A percentile compares a stretch with the other conserved stretches of the same genome.
phyloP scores from a whole-genome alignment of 2,113 vertebrate genomes.

The Uria aalge region DNA sequence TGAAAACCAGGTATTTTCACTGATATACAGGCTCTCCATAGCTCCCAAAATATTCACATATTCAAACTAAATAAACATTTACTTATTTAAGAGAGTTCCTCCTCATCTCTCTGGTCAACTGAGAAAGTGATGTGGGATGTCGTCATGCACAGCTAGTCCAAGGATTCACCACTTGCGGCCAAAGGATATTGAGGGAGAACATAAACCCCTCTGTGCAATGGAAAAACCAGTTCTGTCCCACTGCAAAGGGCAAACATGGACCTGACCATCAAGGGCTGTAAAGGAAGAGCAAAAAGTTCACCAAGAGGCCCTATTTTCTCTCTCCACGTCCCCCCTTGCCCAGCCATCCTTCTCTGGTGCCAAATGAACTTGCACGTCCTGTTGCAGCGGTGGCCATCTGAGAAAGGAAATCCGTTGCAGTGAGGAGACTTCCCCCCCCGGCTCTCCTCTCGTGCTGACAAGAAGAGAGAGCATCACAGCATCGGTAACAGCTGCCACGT shows the following conservation, averaged over 20 bases:
- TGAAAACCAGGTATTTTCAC: not conserved
- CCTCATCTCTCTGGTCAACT: not conserved
- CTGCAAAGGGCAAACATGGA: not conserved
- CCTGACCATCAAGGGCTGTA: not conserved
- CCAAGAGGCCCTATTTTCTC: not conserved
- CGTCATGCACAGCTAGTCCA: accelerated
- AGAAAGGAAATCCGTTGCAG: not conserved
- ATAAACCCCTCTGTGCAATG: not conserved
- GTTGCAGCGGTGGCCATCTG: not conserved
- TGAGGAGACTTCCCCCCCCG: not conserved
- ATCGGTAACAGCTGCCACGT: accelerated
- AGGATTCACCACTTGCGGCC: not conserved
- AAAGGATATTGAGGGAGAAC: not conserved
- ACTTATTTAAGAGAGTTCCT: not conserved
- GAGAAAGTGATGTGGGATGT: not conserved
- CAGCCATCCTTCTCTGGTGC: not conserved
- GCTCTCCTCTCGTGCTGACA: not conserved
- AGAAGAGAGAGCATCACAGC: not conserved
- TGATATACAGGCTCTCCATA: not conserved
- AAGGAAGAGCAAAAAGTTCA: not conserved
- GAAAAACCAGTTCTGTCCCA: not conserved
- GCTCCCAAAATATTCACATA: not conserved
- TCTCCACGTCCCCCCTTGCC: accelerated
- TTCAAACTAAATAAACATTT: not conserved
- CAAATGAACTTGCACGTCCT: not conserved